Evolutionary conservation across 2,113 vertebrate species (phyloP).

Genomic region (Leptobrachium ailaonicum): DNA sequence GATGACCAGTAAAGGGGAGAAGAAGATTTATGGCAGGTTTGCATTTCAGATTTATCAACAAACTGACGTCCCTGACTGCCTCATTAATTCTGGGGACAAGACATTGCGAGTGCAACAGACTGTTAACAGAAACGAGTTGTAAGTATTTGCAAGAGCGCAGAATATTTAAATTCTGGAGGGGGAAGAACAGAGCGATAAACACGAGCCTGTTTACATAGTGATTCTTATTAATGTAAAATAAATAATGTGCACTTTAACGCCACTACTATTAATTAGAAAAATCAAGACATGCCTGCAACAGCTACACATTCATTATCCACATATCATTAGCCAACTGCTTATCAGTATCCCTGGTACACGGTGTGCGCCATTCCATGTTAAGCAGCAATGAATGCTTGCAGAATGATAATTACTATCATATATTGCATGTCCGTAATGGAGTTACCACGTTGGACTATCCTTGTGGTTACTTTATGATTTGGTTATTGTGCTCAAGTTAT

Average conservation of each 20-base stretch:
- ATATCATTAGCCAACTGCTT: too few relatives aligned
- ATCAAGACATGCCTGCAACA: not conserved
- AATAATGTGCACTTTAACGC: not conserved
- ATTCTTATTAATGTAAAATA: not conserved
- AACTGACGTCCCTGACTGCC: conserved; percentile 53
- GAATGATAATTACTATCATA: too few relatives aligned
- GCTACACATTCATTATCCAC: not conserved
- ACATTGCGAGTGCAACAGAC: conserved; percentile 43
- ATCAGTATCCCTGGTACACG: too few relatives aligned
- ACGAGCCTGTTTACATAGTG: not conserved
- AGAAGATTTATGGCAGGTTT: conserved; percentile 65
- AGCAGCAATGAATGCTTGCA: too few relatives aligned
- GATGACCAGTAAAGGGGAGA: conserved; percentile 63
- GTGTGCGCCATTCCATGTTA: too few relatives aligned
- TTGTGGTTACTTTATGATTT: too few relatives aligned
- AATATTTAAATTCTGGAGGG: conserved; percentile 19
- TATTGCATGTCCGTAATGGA: too few relatives aligned
- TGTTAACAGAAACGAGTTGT: conserved; percentile 43
- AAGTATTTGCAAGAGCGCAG: conserved; percentile 28
- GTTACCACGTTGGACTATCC: too few relatives aligned
- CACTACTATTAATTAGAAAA: not conserved
- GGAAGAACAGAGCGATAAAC: not conserved
- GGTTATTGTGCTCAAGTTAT: too few relatives aligned
- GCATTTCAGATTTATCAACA: conserved; percentile 60
- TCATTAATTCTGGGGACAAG: conserved; percentile 53